A percentile compares a stretch with the other conserved stretches of the same genome.
These are phyloP conservation scores for Amphipyra tragopoginis DNA, from an alignment of 2,888 invertebrate species.

Conservation along the genomic window DNA sequence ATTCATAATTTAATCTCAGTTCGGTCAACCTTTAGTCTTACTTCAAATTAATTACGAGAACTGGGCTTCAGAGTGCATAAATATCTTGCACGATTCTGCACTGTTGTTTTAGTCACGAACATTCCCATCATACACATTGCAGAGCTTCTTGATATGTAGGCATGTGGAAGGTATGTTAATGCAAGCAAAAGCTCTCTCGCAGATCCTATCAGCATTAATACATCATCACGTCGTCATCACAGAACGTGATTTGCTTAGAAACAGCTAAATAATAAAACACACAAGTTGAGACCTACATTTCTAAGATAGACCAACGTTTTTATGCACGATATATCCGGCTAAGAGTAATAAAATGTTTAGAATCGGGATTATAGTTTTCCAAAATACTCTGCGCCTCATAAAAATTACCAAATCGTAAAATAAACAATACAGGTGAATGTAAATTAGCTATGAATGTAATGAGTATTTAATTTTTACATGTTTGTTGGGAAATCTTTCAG, in stretches of 20 bases:
- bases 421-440: constrained; percentile 29
- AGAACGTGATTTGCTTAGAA: constrained; percentile 43
- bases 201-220: constrained; percentile 39
- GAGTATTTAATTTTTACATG: constrained; percentile 30
- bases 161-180: constrained; percentile 29
- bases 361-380: constrained; percentile 14
- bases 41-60: too few relatives aligned
- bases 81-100: constrained; percentile 7
- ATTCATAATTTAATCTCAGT: too few relatives aligned
- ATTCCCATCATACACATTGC: constrained; percentile 8
- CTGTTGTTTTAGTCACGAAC: constrained; percentile 10
- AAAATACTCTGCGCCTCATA: constrained; percentile 20
- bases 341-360: constrained; percentile 28
- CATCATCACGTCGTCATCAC: constrained; percentile 52
- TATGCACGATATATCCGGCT: constrained; percentile 26
- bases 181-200: constrained; percentile 29
- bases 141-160: constrained; percentile 11
- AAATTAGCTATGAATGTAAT: constrained; percentile 23
- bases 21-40: too few relatives aligned
- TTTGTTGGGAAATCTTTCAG: constrained; percentile 39
- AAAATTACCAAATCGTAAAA: constrained; percentile 17
- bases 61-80: constrained; percentile 6
- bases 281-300: constrained; percentile 35
- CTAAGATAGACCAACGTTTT: constrained; percentile 27
- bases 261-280: constrained; percentile 36